Percentiles rank a stretch among this genome's conserved stretches.
Conservation (phyloP, 2,888 invertebrate species). For the Cheiracanthium punctorium region DNA sequence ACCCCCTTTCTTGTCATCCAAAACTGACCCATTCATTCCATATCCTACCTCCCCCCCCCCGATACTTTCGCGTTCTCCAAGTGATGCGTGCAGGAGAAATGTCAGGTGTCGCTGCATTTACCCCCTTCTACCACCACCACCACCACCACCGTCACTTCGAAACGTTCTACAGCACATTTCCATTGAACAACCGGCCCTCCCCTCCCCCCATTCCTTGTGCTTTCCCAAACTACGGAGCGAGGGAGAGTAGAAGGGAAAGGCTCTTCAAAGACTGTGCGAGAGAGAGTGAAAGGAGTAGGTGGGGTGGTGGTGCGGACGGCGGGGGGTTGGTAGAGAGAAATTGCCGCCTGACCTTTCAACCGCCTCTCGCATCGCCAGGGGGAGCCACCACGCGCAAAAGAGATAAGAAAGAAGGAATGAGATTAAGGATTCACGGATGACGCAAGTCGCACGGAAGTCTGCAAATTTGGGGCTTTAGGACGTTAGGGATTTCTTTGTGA, state of each 20-base stretch:
- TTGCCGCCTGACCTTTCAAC: constrained; percentile 57
- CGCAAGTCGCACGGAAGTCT: constrained; percentile 13
- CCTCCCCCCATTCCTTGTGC: too few species aligned
- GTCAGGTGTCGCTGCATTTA: constrained; percentile 65
- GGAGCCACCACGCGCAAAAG: constrained; percentile 48
- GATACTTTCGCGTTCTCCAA: constrained; percentile 36
- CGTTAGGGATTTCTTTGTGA: not conserved
- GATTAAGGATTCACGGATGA: constrained; percentile 18
- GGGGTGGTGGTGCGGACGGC: not conserved
- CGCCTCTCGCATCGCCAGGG: constrained; percentile 40
- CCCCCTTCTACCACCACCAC: not conserved
- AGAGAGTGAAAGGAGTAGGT: not conserved
- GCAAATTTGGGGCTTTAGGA: not conserved
- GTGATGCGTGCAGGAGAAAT: constrained; percentile 69
- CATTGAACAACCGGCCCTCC: constrained; percentile 8
- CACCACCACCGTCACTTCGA: not conserved
- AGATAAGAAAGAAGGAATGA: constrained; percentile 5
- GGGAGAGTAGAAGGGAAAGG: not conserved
- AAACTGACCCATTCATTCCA: constrained; percentile 56
- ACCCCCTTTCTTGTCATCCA: constrained; percentile 33
- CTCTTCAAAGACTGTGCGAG: constrained; percentile 5
- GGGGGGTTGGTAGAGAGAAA: not conserved
- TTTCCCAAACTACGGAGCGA: constrained; percentile 12
- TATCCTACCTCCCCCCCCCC: constrained; percentile 34
- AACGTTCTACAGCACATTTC: constrained; percentile 5